These are phyloP conservation scores for Chironomus tepperi DNA, from an alignment of 1,140 invertebrate genomes.

Conservation along the genomic window DNA sequence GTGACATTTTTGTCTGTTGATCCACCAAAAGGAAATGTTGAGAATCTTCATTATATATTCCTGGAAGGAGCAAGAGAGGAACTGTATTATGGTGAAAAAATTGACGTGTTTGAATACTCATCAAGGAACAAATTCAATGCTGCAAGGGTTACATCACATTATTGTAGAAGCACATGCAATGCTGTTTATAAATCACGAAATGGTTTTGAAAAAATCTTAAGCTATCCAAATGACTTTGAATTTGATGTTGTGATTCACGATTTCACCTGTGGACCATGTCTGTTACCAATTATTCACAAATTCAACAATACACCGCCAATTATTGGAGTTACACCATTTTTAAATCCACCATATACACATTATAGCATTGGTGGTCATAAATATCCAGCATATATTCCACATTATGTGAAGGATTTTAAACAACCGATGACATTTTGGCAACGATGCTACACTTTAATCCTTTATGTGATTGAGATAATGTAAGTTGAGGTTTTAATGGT, in stretches of 20 bases:
- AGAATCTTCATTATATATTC: slow-evolving; percentile 15
- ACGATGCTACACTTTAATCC: background rate
- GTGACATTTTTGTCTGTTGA: background rate
- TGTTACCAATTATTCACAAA: slow-evolving; percentile 10
- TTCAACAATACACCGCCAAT: slow-evolving; percentile 25
- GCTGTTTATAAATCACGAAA: background rate
- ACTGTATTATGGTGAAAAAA: background rate
- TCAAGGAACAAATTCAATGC: background rate
- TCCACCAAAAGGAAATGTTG: background rate
- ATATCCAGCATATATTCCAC: slow-evolving; percentile 19
- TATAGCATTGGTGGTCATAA: background rate
- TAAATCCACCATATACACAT: background rate
- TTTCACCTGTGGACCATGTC: slow-evolving; percentile 24
- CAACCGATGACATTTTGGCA: slow-evolving; percentile 12
- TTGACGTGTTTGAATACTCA: background rate
- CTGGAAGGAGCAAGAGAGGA: background rate
- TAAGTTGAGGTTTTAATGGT: background rate
- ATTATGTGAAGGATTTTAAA: background rate
- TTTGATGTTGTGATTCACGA: slow-evolving; percentile 23
- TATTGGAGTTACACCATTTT: background rate
- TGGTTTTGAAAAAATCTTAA: slow-evolving; percentile 12
- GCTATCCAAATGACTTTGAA: slow-evolving; percentile 25
- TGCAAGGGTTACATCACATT: background rate
- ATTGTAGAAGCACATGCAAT: background rate
- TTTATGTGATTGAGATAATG: background rate